A percentile compares a stretch with the other conserved stretches of the same genome.
These are phyloP conservation scores for Zaprionus bogoriensis DNA, from an alignment of 2,888 invertebrate species.

Conservation along the genomic window DNA sequence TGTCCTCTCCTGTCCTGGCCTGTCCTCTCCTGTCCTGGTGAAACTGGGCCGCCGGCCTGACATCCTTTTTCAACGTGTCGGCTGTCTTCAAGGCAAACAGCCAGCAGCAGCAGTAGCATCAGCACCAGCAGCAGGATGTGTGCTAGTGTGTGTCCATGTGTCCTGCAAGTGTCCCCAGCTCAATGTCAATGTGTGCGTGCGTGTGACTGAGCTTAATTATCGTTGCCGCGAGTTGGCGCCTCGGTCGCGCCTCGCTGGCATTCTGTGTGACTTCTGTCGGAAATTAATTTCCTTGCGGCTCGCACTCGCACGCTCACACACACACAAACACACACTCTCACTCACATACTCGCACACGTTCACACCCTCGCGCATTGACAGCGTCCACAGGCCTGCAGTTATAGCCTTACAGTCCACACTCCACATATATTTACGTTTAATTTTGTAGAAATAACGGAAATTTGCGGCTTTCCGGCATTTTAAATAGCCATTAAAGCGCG, in stretches of 20 bases:
- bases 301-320: slow-evolving; percentile 27
- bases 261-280: slow-evolving; percentile 77
- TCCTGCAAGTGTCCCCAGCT: slow-evolving; percentile 13
- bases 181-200: slow-evolving; percentile 18
- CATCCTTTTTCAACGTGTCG: slow-evolving; percentile 63
- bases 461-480: slow-evolving; percentile 74
- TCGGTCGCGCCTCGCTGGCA: slow-evolving; percentile 50
- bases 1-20: slow-evolving; percentile 12
- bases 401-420: too few relatives aligned
- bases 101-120: slow-evolving; percentile 24
- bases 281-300: slow-evolving; percentile 72
- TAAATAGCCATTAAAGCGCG: slow-evolving; percentile 71
- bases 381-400: slow-evolving; percentile 13
- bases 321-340: slow-evolving; percentile 12
- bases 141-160: slow-evolving; percentile 22
- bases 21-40: slow-evolving; percentile 35
- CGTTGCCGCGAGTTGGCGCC: slow-evolving; percentile 59
- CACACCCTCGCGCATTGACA: background rate
- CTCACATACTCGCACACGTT: slow-evolving; percentile 19
- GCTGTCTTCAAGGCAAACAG: slow-evolving; percentile 66
- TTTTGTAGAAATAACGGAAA: slow-evolving; percentile 75
- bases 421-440: slow-evolving; percentile 70
- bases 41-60: slow-evolving; percentile 42
- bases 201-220: slow-evolving; percentile 69
- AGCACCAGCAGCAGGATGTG: slow-evolving; percentile 12